Evolutionary conservation across 2,113 vertebrate genomes (phyloP).

Genomic region (Trichomycterus rosablanca): DNA sequence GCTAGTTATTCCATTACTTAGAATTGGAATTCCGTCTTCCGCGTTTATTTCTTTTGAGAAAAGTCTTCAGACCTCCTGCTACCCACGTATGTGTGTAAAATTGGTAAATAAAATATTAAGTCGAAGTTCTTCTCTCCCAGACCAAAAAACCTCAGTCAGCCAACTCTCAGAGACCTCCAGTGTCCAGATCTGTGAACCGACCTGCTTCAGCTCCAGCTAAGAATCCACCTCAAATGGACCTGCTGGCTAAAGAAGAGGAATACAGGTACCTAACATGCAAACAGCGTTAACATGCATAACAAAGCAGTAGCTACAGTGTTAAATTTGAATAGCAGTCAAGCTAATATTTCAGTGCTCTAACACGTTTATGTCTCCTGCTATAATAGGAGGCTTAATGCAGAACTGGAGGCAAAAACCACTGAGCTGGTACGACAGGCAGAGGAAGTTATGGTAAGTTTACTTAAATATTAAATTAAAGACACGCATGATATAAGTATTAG

Average conservation of each 20-base stretch:
- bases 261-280: conserved; percentile 74
- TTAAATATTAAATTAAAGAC: no score
- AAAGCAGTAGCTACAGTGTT: no score
- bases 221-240: conserved; percentile 48
- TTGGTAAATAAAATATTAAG: no score
- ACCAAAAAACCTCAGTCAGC: conserved; percentile 46
- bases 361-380: neutral
- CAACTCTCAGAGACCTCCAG: conserved; percentile 32
- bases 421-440: conserved; percentile 81
- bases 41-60: no score
- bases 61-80: no score
- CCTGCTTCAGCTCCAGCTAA: conserved; percentile 44
- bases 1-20: no score
- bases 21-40: no score
- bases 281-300: neutral
- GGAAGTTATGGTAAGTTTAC: conserved; percentile 83
- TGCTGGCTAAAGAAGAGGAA: conserved; percentile 75
- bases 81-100: no score
- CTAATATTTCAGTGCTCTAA: neutral
- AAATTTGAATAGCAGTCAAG: neutral
- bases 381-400: conserved; percentile 82
- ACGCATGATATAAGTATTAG: no score
- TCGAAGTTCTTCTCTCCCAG: conserved; percentile 35
- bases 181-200: conserved; percentile 28
- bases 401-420: conserved; percentile 87